Conservation (phyloP, 1,140 invertebrate species). For the Laupala kohalensis region DNA sequence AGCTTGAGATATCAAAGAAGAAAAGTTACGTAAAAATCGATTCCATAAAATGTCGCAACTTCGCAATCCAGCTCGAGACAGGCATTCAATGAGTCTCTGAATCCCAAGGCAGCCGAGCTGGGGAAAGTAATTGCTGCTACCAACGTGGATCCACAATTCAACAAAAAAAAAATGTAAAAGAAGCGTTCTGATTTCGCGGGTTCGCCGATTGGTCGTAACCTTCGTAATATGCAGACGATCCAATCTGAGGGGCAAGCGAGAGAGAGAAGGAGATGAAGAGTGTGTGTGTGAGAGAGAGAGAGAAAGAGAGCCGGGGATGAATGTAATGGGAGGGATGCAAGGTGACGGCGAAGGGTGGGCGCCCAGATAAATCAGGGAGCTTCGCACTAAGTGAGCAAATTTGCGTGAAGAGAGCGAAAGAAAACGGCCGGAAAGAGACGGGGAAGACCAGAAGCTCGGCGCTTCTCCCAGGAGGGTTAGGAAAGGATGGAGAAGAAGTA, state of each 20-base stretch:
- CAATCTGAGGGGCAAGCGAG: background rate
- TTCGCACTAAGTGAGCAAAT: background rate
- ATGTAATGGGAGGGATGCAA: background rate
- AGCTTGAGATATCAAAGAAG: too few relatives aligned
- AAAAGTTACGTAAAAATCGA: too few relatives aligned
- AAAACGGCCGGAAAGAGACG: background rate
- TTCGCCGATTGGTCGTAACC: background rate
- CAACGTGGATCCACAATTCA: background rate
- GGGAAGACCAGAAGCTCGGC: background rate
- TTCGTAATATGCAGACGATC: background rate
- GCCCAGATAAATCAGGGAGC: background rate
- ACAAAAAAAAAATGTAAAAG: background rate
- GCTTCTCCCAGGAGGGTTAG: too few relatives aligned
- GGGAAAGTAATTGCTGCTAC: background rate
- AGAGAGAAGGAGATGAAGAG: background rate
- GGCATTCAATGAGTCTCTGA: too few relatives aligned
- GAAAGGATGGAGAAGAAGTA: too few relatives aligned
- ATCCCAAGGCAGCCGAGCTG: background rate
- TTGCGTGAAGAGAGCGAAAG: background rate
- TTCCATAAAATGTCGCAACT: too few relatives aligned
- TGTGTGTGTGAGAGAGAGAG: background rate
- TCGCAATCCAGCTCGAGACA: too few relatives aligned
- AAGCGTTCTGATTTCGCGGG: background rate
- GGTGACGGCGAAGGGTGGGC: background rate
- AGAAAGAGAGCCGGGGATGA: background rate